Base-by-base conservation (phyloP, 2,888 invertebrate species). In the Philaethria dido region DNA sequence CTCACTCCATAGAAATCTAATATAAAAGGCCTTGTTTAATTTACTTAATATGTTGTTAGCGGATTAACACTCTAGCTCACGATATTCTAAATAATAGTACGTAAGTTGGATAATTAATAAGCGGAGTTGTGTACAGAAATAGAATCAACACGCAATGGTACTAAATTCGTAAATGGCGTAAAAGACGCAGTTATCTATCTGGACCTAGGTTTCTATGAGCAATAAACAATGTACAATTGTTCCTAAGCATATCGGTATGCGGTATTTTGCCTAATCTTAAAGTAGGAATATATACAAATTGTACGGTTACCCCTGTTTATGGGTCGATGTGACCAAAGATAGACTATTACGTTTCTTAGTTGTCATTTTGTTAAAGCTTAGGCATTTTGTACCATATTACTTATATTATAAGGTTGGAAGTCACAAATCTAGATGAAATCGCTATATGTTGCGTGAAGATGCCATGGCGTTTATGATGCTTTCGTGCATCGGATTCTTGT, bases 401-500 rank as follows among this genome's bases (percentile, higher is more conserved):
- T 29, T 8, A n/a, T 0, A 0, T 0, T 0, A 5, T 66, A 64
- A 55, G 44, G 48, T 52, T 25, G 20, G 50, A 66, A 54, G 20
- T 69, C 11, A 20, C 18, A n/a, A 39, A 20, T 29, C 6, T 18
- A 16, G 14, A 29, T 16, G 16, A 61, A 69, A 65, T 61, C 22
- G 39, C 39, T 50, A 25, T 16, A 54, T 65, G 62, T 76, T 73
- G 74, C 74, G 75, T 75, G 77, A 76, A 78, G 76, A 75, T 73
- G 71, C 75, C 55, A 74, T 68, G 39, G 66, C 71, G 69, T 65
- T 69, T 67, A 71, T 68, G 67, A 73, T 72, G 74, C 75, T 76
- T 78, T 78, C 75, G 76, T 78, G 80, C 78, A 74, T 74, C 73
- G 70, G 50, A 55, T 72, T 72, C 67, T 68, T 62, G 74, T 75